These are phyloP conservation scores for Alentia gelatinosa DNA, from an alignment of 2,888 invertebrate species.

Conservation along the genomic window DNA sequence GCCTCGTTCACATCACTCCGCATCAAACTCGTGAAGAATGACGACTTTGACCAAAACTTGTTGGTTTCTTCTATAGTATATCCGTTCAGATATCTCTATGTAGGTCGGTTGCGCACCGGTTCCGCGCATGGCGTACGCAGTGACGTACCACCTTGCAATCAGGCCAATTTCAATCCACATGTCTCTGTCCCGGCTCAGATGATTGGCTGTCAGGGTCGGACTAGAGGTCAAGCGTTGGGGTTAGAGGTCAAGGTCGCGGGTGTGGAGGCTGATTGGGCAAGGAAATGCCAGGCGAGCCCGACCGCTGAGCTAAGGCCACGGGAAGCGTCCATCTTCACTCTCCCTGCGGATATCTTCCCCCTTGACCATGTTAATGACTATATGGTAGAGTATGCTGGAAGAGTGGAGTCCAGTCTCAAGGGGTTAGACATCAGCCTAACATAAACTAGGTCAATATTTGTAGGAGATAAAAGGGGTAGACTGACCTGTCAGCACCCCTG, in stretches of 20 bases:
- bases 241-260: background rate
- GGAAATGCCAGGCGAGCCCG: background rate
- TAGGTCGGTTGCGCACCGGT: no score
- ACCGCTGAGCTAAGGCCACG: background rate
- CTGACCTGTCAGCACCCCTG: no score
- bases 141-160: background rate
- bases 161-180: background rate
- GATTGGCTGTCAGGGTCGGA: conserved; percentile 13
- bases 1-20: no score
- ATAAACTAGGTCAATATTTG: background rate
- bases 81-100: no score
- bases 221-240: background rate
- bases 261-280: conserved; percentile 1
- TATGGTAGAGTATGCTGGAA: background rate
- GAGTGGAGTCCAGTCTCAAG: background rate
- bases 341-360: background rate
- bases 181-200: background rate
- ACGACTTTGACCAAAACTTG: no score
- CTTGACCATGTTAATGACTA: background rate
- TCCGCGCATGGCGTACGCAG: background rate
- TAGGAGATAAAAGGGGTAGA: background rate
- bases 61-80: no score
- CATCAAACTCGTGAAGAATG: no score
- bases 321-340: background rate
- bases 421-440: background rate